These are phyloP conservation scores for Hystrix brachyura DNA, from an alignment of 2,113 vertebrate genomes.

Conservation along the genomic window DNA sequence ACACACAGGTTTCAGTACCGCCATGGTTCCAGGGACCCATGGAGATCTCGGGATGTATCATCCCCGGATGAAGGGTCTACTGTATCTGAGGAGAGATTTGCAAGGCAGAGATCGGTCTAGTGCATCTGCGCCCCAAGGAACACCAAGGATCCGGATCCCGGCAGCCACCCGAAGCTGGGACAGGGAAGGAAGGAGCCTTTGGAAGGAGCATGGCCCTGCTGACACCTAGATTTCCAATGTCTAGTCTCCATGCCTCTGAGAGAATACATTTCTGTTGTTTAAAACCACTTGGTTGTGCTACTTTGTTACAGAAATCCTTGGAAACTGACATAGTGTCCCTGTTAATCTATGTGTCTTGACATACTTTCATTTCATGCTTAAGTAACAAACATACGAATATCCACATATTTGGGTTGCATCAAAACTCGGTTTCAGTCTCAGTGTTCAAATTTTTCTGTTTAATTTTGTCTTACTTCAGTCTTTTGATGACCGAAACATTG, in stretches of 20 bases:
- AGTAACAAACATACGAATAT: too few species aligned
- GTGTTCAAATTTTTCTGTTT: neutral
- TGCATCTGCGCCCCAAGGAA: neutral
- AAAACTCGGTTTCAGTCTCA: neutral
- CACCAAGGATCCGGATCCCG: too few species aligned
- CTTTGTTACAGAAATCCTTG: neutral
- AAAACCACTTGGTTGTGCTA: neutral
- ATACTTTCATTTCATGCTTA: neutral
- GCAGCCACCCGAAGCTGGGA: neutral
- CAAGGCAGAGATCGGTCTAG: neutral
- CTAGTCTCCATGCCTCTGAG: neutral
- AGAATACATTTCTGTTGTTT: neutral
- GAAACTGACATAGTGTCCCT: neutral
- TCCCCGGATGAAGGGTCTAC: too few species aligned
- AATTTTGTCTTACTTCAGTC: neutral
- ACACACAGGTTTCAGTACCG: neutral
- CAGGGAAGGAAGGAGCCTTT: neutral
- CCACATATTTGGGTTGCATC: neutral
- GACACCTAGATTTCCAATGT: neutral
- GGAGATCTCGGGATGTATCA: too few species aligned
- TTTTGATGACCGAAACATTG: neutral
- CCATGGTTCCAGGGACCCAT: neutral
- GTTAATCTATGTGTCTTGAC: neutral
- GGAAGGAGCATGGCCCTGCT: neutral
- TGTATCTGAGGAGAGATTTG: neutral